Base-by-base conservation (phyloP, 1,140 invertebrate genomes). In the Pectinophora gossypiella region DNA sequence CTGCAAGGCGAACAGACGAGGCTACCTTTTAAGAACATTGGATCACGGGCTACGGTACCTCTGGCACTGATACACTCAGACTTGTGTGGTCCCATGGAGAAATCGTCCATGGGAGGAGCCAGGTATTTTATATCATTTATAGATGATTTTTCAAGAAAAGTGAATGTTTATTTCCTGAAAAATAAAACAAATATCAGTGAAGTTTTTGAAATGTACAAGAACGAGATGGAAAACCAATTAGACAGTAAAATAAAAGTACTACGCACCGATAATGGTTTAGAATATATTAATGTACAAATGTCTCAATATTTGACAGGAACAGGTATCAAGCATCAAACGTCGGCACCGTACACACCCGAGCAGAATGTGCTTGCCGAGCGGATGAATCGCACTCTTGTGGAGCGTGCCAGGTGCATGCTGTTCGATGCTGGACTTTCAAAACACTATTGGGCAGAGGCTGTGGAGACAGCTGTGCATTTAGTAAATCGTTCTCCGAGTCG, bases 331-430 rank as follows among this genome's bases (percentile, higher is more conserved):
- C 40, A 49, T 12, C 35, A 46, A 12, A 21, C 54, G 19, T 72
- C 65, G n/a, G 56, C 51, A 10, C 50, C 57, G 12, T 65, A 83
- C 38, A 64, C 68, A n/a, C 70, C 76, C 5, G 48, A 85, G 54
- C 66, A 78, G 54, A 87, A 87, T 59, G 72, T 62, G 13, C n/a
- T 61, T 16, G 60, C 56, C 12, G 78, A 58, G 56, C 51, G 68
- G 22, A 46, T 44, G 19, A 76, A 74, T 50, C 38, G 66, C n/a
- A 64, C 58, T 9, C 48, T 75, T 13, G 20, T 69, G 10, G 60
- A 67, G 21, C 56, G 48, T 40, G 68, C 62, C 3, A 54, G 65
- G 21, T 64, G 56, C 50, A 20, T 72, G 21, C 32, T 72, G 38
- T 21, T 18, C 7, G 46, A 32, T 32, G 27, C 27, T 9, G 27